These are phyloP conservation scores for Eriosoma lanigerum DNA, from an alignment of 1,140 invertebrate genomes.

Conservation along the genomic window DNA sequence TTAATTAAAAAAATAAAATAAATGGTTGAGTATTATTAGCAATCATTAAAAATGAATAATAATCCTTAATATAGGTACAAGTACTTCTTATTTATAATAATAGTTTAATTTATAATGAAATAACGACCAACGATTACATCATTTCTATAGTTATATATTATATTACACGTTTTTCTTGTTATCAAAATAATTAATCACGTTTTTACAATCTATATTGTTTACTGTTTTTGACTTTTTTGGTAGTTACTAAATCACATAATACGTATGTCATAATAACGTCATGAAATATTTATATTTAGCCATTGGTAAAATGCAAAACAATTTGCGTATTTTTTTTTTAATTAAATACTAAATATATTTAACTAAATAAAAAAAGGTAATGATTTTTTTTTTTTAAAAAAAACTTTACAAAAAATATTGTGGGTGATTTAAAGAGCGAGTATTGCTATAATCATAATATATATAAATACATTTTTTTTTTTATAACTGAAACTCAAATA, in stretches of 20 bases:
- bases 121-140: not conserved
- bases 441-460: too few relatives aligned
- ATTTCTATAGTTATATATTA: not conserved
- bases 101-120: not conserved
- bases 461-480: too few relatives aligned
- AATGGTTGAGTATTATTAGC: too few relatives aligned
- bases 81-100: not conserved
- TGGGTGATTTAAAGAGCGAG: too few relatives aligned
- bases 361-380: too few relatives aligned
- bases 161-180: not conserved
- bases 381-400: too few relatives aligned
- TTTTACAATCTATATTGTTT: slow-evolving; percentile 12
- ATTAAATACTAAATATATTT: too few relatives aligned
- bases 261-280: not conserved
- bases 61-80: not conserved
- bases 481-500: too few relatives aligned
- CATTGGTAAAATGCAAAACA: not conserved
- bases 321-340: slow-evolving; percentile 2
- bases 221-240: not conserved
- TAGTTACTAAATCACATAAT: not conserved
- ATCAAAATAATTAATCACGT: slow-evolving; percentile 27
- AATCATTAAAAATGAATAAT: not conserved
- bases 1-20: too few relatives aligned
- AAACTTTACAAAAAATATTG: too few relatives aligned
- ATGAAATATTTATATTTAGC: not conserved